A percentile compares a stretch with the other conserved stretches of the same genome.
Conservation (phyloP, 1,140 invertebrate genomes). For the Drosophila orena region DNA sequence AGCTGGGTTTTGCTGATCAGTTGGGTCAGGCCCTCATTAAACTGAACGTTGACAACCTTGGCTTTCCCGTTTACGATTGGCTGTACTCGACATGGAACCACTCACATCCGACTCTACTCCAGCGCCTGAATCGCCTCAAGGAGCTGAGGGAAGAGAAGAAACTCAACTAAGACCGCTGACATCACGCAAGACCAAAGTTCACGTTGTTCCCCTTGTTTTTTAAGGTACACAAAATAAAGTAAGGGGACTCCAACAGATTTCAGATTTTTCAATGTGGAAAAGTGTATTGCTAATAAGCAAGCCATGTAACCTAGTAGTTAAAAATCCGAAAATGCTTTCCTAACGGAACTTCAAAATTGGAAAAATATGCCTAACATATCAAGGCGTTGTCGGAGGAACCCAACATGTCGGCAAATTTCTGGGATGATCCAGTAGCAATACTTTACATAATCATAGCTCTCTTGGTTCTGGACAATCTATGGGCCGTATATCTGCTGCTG, state of each 20-base stretch:
- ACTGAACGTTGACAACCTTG: conserved; percentile 97
- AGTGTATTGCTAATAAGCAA: background rate
- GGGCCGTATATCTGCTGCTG: conserved; percentile 52
- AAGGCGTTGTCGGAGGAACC: conserved; percentile 15
- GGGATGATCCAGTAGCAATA: conserved; percentile 54
- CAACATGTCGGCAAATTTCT: conserved; percentile 52
- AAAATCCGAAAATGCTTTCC: conserved; percentile 17
- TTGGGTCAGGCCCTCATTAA: conserved; percentile 94
- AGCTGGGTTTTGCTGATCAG: conserved; percentile 89
- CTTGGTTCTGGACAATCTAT: conserved; percentile 55
- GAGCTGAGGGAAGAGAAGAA: conserved; percentile 68
- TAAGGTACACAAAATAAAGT: conserved; percentile 33
- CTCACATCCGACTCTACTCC: conserved; percentile 97
- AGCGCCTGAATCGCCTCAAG: conserved; percentile 89
- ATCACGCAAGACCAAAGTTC: conserved; percentile 60
- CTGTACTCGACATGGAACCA: conserved; percentile 97
- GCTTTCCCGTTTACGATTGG: conserved; percentile 96
- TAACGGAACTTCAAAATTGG: conserved; percentile 36
- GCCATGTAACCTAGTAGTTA: conserved; percentile 19
- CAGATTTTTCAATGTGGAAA: background rate
- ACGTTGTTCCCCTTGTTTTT: conserved; percentile 35
- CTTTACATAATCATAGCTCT: conserved; percentile 42
- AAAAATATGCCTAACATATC: conserved; percentile 48
- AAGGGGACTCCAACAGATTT: conserved; percentile 10
- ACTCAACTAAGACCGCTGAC: conserved; percentile 31